Base-by-base conservation (phyloP, 2,888 invertebrate species). In the Drosophila kuntzei region DNA sequence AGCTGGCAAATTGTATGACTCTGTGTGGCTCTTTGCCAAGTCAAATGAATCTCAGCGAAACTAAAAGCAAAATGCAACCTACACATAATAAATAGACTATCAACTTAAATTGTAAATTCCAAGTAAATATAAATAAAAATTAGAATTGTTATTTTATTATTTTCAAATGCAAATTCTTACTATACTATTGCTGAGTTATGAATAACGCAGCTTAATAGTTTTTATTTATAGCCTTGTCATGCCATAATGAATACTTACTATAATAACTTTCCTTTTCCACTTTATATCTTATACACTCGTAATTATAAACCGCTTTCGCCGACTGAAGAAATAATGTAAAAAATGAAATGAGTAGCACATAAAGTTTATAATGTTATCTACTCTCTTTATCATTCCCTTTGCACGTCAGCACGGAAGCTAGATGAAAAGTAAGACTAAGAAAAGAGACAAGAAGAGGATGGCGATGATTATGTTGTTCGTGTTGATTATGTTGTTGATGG, bases 361-460 rank as follows among this genome's bases (percentile, higher is more conserved):
- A 61, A 61, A 61, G 27, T 54, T 61, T 44, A 43, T 44, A 61
- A 53, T 51, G 36, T 22, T 61, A 54, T 61, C 54, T 53, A 44
- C 27, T 61, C 43, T 61, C 54, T 44, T 61, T 61, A 61, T 53
- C 53, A 29, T 44, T 61, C 44, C 59, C 36, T 54, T 61, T 61
- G 54, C 53, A 60, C 53, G 60, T 60, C 53, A 53, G 25, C 60
- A 54, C 34, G 27, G 25, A 53, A 36, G 44, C 43, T 20, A 60
- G 18, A 36, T 44, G 60, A 43, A 51, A 51, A 29, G 47, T 29
- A 50, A 32, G 22, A 9, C 2, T n/a, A 9, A 22, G 12, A 29
- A 37, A 36, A 16, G 5, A 43, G 41, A n/a, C 29, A 18, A 22
- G 18, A 18, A 14, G 14, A 11, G 5, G 36, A 34, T 14, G 34